Percentiles rank a stretch among this genome's conserved stretches.
Conservation (phyloP, 2,888 invertebrate genomes). For the Meliscaeva auricollis region DNA sequence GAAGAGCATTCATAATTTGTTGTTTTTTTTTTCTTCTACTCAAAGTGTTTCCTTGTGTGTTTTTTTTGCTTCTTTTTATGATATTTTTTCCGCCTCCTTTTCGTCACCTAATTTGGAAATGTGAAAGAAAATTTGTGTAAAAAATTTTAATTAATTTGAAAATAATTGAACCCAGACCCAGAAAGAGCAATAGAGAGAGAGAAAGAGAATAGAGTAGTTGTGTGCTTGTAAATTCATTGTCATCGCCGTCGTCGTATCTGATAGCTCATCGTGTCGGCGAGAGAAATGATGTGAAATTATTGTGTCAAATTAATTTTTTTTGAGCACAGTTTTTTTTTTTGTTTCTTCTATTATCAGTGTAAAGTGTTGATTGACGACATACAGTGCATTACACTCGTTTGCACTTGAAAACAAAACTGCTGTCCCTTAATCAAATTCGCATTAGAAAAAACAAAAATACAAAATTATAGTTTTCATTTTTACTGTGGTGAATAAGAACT, state of each 20-base stretch:
- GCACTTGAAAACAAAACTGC: slow-evolving; percentile 57
- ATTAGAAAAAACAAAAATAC: too few species aligned
- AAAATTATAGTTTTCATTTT: not conserved
- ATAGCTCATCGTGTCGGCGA: not conserved
- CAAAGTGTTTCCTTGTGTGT: slow-evolving; percentile 25
- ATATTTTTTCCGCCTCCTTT: slow-evolving; percentile 25
- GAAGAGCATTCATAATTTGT: slow-evolving; percentile 7
- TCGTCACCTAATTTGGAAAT: slow-evolving; percentile 47
- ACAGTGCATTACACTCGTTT: slow-evolving; percentile 66
- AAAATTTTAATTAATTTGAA: slow-evolving; percentile 69
- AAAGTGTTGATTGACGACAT: slow-evolving; percentile 40
- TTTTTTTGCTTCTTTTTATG: not conserved
- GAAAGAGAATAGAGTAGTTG: slow-evolving; percentile 8
- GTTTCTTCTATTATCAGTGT: slow-evolving; percentile 56
- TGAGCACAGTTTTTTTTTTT: slow-evolving; percentile 11
- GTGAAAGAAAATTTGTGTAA: slow-evolving; percentile 51
- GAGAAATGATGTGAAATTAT: slow-evolving; percentile 54
- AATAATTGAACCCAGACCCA: slow-evolving; percentile 56
- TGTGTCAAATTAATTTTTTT: slow-evolving; percentile 58
- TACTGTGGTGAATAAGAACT: not conserved
- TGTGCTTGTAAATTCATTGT: slow-evolving; percentile 16
- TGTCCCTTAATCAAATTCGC: slow-evolving; percentile 36
- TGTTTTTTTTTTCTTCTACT: not conserved
- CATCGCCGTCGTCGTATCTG: not conserved
- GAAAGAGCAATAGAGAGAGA: slow-evolving; percentile 12